A percentile compares a stretch with the other conserved stretches of the same genome.
These are phyloP conservation scores for Coranthus polyacanthus DNA, from an alignment of 2,797 vertebrate genomes.

Conservation along the genomic window DNA sequence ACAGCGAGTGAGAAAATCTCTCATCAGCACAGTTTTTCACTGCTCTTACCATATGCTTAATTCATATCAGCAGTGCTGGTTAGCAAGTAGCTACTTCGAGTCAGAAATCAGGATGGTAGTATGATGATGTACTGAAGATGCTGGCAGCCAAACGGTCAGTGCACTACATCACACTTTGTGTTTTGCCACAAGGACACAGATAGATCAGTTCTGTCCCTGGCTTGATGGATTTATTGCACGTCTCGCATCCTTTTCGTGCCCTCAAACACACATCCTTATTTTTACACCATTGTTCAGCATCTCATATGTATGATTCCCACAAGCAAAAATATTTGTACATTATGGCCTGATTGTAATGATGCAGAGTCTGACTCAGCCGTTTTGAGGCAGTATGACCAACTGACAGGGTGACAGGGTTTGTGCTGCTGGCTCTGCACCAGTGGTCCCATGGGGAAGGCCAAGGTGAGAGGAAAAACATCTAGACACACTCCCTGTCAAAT, in stretches of 20 bases:
- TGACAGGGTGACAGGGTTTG: slow-evolving; percentile 63
- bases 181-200: slow-evolving; percentile 1
- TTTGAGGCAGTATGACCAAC: slow-evolving; percentile 45
- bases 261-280: background rate
- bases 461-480: slow-evolving; percentile 74
- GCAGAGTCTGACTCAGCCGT: slow-evolving; percentile 73
- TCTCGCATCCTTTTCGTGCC: background rate
- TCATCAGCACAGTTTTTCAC: slow-evolving; percentile 4
- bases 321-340: slow-evolving; percentile 27
- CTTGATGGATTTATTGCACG: slow-evolving; percentile 3
- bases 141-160: background rate
- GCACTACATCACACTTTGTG: slow-evolving; percentile 1
- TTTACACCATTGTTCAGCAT: slow-evolving; percentile 10
- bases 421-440: slow-evolving; percentile 62
- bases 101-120: background rate
- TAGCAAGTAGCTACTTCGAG: slow-evolving; percentile 7
- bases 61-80: slow-evolving; percentile 23
- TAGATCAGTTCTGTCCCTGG: background rate
- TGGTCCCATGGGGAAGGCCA: slow-evolving; percentile 60
- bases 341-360: slow-evolving; percentile 46
- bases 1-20: slow-evolving; percentile 12
- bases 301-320: slow-evolving; percentile 23
- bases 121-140: slow-evolving; percentile 6
- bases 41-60: slow-evolving; percentile 23
- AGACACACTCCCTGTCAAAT: slow-evolving; percentile 21